Percentiles rank a stretch among this genome's conserved stretches.
Conservation (phyloP, 2,888 invertebrate genomes). For the Mythimna ferrago region DNA sequence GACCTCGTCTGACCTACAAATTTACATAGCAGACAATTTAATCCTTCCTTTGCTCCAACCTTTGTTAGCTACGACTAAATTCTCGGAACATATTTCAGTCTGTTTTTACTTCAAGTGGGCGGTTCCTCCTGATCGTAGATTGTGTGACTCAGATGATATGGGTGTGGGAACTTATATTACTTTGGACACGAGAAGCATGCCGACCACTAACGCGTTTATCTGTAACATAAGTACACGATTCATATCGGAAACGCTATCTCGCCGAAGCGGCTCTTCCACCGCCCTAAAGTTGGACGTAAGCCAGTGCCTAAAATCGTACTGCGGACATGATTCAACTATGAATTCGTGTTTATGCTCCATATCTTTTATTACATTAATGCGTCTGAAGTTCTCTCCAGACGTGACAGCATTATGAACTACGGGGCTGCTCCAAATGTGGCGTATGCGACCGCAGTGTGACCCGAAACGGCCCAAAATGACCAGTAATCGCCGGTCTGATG, state of each 20-base stretch:
- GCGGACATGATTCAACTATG: conserved; percentile 81
- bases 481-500: conserved; percentile 84
- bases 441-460: conserved; percentile 75
- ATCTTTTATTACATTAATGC: conserved; percentile 77
- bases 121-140: conserved; percentile 81
- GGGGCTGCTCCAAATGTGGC: conserved; percentile 78
- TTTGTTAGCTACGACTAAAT: conserved; percentile 70
- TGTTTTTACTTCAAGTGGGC: conserved; percentile 83
- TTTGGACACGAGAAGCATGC: conserved; percentile 71
- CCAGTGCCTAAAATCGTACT: conserved; percentile 83
- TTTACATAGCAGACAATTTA: conserved; percentile 75
- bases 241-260: conserved; percentile 79
- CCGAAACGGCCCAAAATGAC: conserved; percentile 79
- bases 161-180: conserved; percentile 84
- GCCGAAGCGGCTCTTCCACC: conserved; percentile 70
- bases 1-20: conserved; percentile 73
- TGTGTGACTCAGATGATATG: conserved; percentile 84
- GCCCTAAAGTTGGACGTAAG: conserved; percentile 82
- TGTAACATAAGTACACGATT: conserved; percentile 76
- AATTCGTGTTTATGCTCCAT: conserved; percentile 75
- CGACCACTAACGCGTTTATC: conserved; percentile 76
- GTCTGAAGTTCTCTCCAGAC: conserved; percentile 73
- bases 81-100: conserved; percentile 79
- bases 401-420: conserved; percentile 74
- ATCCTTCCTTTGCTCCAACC: conserved; percentile 71